Base-by-base conservation (phyloP, 2,888 invertebrate genomes). In the Ormyrus thymus region DNA sequence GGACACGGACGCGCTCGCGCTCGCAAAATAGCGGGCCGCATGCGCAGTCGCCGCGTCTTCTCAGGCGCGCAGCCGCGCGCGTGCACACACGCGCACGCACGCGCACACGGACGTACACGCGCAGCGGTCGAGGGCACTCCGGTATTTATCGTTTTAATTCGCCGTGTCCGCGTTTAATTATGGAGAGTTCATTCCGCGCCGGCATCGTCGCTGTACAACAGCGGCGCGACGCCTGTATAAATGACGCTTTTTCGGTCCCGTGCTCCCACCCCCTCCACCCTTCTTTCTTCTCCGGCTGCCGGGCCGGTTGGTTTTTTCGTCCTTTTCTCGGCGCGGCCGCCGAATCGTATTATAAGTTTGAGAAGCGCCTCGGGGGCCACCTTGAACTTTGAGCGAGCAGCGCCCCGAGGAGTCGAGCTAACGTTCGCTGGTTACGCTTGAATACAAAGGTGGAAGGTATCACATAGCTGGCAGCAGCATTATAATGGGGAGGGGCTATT, bases 161-260 rank as follows among this genome's bases (percentile, higher is more conserved):
- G 87, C 84, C 86, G 83, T 78, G 84, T 79, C 84, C 82, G 84
- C 85, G 86, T 87, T 89, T 89, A 89, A 89, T 89, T 89, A 89
- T 88, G 86, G 87, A 87, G 86, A 86, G 87, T 89, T 88, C 85
- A 87, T 87, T 88, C 82, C 81, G 29, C 29, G 29, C 29, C 29
- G 29, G 29, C 29, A 29, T 29, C 80, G 81, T 81, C 81, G 79
- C 53, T 13, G 45, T 76, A 65, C 62, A 29, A 29, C 29, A 3
- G 72, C 64, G 73, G 8, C 15, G 13, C 55, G 11, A 13, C 51
- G 58, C 69, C 13, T n/a, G 8, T 66, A 59, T 51, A 66, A 71
- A 71, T 51, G 51, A 69, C 46, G 64, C 62, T 70, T 71, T 76
- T 77, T 51, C 8, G 9, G n/a, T 48, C 10, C 6, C 7, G 43